Percentiles rank a stretch among this genome's conserved stretches.
Evolutionary conservation across 37 sponge, comb jelly and placozoan species (phyloP).

Genomic region (Ephydatia muelleri): DNA sequence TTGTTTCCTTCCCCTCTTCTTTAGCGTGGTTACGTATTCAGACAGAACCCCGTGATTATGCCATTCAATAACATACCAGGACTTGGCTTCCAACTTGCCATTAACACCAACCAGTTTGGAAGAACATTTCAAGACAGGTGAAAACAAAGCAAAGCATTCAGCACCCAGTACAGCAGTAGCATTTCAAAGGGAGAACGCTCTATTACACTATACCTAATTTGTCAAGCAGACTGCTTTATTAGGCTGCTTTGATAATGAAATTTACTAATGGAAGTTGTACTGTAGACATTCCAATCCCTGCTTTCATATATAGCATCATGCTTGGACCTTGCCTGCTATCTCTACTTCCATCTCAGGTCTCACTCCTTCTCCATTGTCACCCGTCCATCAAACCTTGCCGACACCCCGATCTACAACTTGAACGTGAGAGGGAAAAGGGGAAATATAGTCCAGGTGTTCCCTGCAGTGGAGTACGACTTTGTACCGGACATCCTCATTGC

Average conservation of each 20-base stretch:
- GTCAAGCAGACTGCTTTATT: neutral
- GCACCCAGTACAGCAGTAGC: no score
- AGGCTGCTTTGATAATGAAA: neutral
- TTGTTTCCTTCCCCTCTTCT: neutral
- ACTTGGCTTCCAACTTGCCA: constrained; percentile 85
- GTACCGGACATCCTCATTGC: constrained; percentile 78
- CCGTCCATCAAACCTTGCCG: constrained; percentile 41
- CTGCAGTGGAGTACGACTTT: constrained; percentile 99
- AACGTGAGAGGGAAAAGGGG: constrained; percentile 98
- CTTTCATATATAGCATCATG: neutral
- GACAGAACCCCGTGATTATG: constrained; percentile 92
- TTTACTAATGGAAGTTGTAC: neutral
- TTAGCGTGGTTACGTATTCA: constrained; percentile 89
- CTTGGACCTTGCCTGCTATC: neutral
- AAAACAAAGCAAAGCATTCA: neutral
- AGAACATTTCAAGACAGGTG: constrained; percentile 96
- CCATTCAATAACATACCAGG: constrained; percentile 47
- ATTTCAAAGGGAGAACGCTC: no score
- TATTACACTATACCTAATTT: neutral
- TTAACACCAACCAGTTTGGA: constrained; percentile 98
- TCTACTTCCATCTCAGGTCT: constrained; percentile 26
- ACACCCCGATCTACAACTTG: constrained; percentile 80
- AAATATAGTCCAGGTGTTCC: constrained; percentile 98
- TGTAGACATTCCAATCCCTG: neutral
- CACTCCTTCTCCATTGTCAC: constrained; percentile 81